These are phyloP conservation scores for Okamejei kenojei DNA, from an alignment of 2,797 vertebrate species.

Conservation along the genomic window DNA sequence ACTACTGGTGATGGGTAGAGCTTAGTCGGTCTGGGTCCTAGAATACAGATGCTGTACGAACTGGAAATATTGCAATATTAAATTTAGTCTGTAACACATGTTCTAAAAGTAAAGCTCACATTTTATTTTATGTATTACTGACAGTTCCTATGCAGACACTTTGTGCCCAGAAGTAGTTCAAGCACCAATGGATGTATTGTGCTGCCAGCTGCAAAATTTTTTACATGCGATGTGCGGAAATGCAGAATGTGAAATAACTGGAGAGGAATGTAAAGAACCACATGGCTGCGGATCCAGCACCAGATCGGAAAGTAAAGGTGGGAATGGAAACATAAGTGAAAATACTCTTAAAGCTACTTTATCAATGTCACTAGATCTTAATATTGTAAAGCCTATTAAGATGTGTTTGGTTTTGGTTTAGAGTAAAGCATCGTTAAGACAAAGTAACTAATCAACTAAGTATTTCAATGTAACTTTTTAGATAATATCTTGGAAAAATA, in stretches of 20 bases:
- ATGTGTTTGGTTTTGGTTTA: background rate
- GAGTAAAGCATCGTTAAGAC: background rate
- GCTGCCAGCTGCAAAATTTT: constrained; percentile 63
- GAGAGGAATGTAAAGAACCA: constrained; percentile 45
- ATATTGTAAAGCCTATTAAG: background rate
- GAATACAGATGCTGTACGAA: background rate
- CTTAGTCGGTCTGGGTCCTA: background rate
- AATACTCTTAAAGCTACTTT: background rate
- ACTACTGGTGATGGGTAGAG: background rate
- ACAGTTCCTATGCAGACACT: constrained; percentile 62
- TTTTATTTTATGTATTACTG: constrained; percentile 5
- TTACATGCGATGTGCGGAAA: constrained; percentile 58
- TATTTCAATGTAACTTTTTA: background rate
- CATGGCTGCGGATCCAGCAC: constrained; percentile 44
- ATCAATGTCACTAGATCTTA: background rate
- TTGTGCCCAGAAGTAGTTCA: constrained; percentile 63
- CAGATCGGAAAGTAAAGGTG: constrained; percentile 50
- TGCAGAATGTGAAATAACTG: constrained; percentile 53
- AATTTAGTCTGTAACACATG: background rate
- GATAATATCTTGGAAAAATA: background rate
- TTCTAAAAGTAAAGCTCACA: background rate
- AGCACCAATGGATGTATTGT: constrained; percentile 70
- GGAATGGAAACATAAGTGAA: background rate
- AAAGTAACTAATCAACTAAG: background rate
- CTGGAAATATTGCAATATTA: background rate